These are phyloP conservation scores for Falco columbarius DNA, from an alignment of 2,797 vertebrate species.

Conservation along the genomic window DNA sequence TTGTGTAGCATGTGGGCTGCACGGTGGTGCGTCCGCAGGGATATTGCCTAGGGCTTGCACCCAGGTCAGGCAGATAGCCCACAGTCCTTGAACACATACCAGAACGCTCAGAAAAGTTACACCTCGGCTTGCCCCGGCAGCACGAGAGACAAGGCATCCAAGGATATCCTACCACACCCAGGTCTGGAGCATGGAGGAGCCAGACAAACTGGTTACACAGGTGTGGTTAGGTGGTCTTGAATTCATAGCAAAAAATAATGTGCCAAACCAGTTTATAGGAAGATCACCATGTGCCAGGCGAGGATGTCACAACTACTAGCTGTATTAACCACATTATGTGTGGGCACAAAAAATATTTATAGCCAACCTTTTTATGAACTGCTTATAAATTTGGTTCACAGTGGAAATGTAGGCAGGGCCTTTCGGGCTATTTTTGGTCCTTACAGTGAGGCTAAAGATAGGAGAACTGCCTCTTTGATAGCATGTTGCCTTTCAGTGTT, in stretches of 20 bases:
- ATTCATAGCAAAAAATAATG: neutral
- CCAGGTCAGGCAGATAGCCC: neutral
- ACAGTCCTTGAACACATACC: neutral
- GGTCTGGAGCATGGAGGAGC: neutral
- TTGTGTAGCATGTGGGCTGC: neutral
- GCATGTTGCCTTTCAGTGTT: neutral
- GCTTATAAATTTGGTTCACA: slow-evolving; percentile 21
- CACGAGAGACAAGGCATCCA: neutral
- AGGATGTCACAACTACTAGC: slow-evolving; percentile 44
- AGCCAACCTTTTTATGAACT: slow-evolving; percentile 54
- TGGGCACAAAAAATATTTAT: slow-evolving; percentile 61
- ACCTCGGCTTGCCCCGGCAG: neutral
- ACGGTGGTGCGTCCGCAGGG: neutral
- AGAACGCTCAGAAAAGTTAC: neutral
- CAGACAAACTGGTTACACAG: slow-evolving; percentile 42
- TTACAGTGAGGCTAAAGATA: neutral
- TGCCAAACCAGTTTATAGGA: slow-evolving; percentile 44
- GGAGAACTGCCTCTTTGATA: neutral
- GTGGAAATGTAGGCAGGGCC: slow-evolving; percentile 21
- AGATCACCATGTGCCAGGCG: neutral
- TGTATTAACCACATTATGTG: neutral
- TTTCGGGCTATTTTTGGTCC: slow-evolving; percentile 48
- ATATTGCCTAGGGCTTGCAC: neutral
- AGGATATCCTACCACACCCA: slow-evolving; percentile 53
- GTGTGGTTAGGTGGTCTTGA: slow-evolving; percentile 33